A percentile compares a stretch with the other conserved stretches of the same genome.
phyloP scores from a whole-genome alignment of 64 coral and sea anemone genomes.

The Dendronephthya gigantea region DNA sequence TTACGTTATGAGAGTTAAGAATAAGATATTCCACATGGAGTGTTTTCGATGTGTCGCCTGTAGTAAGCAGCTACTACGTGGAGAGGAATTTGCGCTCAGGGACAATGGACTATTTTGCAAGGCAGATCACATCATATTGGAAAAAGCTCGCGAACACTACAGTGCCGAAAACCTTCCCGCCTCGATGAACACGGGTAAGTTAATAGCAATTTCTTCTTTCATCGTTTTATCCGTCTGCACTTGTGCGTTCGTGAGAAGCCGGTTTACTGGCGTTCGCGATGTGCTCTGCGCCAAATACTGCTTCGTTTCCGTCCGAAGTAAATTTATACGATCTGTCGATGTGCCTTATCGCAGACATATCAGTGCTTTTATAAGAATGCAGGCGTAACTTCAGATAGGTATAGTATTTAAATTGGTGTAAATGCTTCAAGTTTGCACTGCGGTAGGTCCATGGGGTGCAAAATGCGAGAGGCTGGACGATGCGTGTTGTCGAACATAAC shows the following conservation, averaged over 20 bases:
- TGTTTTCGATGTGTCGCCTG: slow-evolving; percentile 99
- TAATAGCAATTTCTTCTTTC: neutral
- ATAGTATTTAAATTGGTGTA: neutral
- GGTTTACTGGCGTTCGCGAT: neutral
- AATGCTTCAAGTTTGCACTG: neutral
- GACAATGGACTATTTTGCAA: slow-evolving; percentile 96
- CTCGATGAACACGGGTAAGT: neutral
- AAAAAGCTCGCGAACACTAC: slow-evolving; percentile 62
- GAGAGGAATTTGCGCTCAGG: slow-evolving; percentile 81
- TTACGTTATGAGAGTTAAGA: slow-evolving; percentile 91
- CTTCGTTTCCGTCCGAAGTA: neutral
- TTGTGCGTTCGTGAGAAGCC: neutral
- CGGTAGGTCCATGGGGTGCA: neutral
- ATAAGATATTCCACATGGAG: slow-evolving; percentile 95
- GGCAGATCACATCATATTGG: slow-evolving; percentile 90
- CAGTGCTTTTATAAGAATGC: neutral
- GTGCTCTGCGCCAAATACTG: neutral
- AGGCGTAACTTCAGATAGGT: slow-evolving; percentile 15
- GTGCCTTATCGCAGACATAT: neutral
- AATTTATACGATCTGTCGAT: neutral
- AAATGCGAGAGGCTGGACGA: neutral
- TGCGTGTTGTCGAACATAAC: neutral
- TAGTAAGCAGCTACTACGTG: slow-evolving; percentile 78
- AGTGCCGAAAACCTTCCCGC: neutral
- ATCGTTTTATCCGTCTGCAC: neutral